Conservation (phyloP, 2,113 vertebrate species). For the Tragulus kanchil region DNA sequence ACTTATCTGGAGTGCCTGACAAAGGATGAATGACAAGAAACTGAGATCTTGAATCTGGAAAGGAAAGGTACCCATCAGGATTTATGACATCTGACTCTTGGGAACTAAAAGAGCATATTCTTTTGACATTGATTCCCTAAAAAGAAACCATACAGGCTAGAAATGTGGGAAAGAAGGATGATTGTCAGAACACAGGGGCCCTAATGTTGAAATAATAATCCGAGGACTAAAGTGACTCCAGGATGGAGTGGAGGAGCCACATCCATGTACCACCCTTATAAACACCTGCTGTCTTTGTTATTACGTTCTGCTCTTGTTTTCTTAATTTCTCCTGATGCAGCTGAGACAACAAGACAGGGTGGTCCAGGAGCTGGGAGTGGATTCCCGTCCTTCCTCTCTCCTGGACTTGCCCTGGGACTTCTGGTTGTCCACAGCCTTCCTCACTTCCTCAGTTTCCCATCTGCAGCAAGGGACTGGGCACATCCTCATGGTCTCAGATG, state of each 20-base stretch:
- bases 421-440: conserved; percentile 2
- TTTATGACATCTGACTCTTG: background rate
- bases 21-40: background rate
- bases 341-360: conserved; percentile 85
- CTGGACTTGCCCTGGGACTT: conserved; percentile 52
- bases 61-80: background rate
- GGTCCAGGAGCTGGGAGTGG: conserved; percentile 73
- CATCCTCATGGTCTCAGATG: background rate
- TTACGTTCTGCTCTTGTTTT: conserved; percentile 73
- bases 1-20: background rate
- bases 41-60: background rate
- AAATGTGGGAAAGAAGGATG: background rate
- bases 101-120: background rate
- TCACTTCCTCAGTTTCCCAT: conserved; percentile 1
- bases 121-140: background rate
- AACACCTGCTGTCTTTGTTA: conserved; percentile 78
- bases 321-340: conserved; percentile 68
- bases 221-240: background rate
- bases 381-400: conserved; percentile 36
- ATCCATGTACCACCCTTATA: conserved; percentile 42
- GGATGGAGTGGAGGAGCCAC: background rate
- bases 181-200: conserved; percentile 11
- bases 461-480: background rate
- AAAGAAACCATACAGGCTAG: background rate
- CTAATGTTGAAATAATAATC: conserved; percentile 48